Evolutionary conservation across 2,797 vertebrate genomes (phyloP).

Genomic region (Molossus alvarezi): DNA sequence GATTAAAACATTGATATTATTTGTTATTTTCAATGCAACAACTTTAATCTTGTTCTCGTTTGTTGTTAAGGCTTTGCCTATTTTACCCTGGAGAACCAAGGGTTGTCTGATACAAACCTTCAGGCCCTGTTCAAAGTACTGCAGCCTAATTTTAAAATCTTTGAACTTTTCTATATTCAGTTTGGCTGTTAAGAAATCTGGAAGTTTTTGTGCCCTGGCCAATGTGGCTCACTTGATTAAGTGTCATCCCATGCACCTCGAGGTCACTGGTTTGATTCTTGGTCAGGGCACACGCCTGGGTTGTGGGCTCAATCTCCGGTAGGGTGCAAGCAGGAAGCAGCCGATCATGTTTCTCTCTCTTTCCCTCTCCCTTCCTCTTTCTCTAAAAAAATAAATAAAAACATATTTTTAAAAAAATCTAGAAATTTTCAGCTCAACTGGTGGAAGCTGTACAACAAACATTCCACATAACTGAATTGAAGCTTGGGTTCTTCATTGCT

Average conservation of each 20-base stretch:
- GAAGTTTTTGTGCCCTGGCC: conserved; percentile 84
- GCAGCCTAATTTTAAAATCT: conserved; percentile 99
- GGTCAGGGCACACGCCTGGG: no score
- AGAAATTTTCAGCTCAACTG: conserved; percentile 96
- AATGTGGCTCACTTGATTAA: no score
- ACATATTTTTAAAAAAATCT: no score
- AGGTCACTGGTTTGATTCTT: no score
- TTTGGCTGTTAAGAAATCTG: conserved; percentile 98
- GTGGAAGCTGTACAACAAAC: conserved; percentile 97
- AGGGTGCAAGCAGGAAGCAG: no score
- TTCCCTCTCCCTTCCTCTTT: no score
- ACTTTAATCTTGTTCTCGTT: conserved; percentile 99
- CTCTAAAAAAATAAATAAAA: no score
- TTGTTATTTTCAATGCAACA: conserved; percentile 99
- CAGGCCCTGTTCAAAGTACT: conserved; percentile 98
- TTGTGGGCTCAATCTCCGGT: no score
- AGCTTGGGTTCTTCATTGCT: conserved; percentile 96
- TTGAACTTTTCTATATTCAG: conserved; percentile 97
- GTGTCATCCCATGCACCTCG: no score
- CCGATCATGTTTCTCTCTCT: no score
- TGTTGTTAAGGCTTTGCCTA: conserved; percentile 98
- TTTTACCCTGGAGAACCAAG: conserved; percentile 98
- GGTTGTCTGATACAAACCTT: conserved; percentile 99
- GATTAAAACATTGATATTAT: conserved; percentile 99
- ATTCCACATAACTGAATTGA: conserved; percentile 99